Base-by-base conservation (phyloP, 2,888 invertebrate species). In the Agrochola lychnidis region DNA sequence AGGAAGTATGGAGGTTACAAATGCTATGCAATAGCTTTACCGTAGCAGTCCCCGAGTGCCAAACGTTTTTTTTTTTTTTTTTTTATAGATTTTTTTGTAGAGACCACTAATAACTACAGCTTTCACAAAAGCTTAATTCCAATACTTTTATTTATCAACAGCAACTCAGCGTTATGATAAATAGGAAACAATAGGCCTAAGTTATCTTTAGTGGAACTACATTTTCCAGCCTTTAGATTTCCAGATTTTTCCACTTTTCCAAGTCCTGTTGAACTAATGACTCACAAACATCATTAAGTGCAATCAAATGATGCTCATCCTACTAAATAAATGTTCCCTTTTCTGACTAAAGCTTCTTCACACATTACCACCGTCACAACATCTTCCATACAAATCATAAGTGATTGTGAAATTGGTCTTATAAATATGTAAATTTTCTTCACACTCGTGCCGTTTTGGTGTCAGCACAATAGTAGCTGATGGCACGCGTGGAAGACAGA, bases 341-440 rank as follows among this genome's bases (percentile, higher is more conserved):
- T 45, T 40, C 7, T 36, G 0, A 53, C 14, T 10, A 14, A 53
- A 57, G 30, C 30, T 57, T 70, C 66, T 68, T 70, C 5, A 36
- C 51, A 16, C 14, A 51, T 78, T n/a, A 85, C n/a, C 40, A 42
- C n/a, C 48, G 16, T 51, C 63, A 86, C 42, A 71, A 61, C 51
- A 14, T 42, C 16, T 59, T 19, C 53, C 4, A 51, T 74, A 83
- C 62, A 83, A 86, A 83, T 77, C 30, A 45, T 48, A 78, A 70
- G 30, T 51, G 62, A 77, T 70, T 59, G 36, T 86, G 42, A 59
- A 82, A 86, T 79, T 62, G 61, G 57, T 73, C 73, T 59, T 59
- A 72, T 79, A 86, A 79, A 87, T 79, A 83, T 83, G 87, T 74
- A 79, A 84, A 86, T 83, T 59, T 62, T 69, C 73, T 79, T 86